A percentile compares a stretch with the other conserved stretches of the same genome.
phyloP scores from a whole-genome alignment of 2,888 invertebrate species.

The Sipha maydis region DNA sequence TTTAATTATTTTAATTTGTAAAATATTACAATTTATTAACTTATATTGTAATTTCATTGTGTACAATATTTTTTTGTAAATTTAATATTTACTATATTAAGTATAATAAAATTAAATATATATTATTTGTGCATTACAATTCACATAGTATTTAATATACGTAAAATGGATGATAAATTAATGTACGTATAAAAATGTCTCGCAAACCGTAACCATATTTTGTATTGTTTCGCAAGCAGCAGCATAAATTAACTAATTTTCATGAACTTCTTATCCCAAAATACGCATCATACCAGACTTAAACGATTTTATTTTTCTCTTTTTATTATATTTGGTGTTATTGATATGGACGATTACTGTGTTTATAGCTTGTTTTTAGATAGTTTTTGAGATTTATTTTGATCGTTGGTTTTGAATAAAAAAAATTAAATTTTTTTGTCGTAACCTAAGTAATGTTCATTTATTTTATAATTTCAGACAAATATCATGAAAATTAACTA shows the following conservation, averaged over 20 bases:
- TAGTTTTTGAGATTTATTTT: background rate
- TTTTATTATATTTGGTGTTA: slow-evolving; percentile 8
- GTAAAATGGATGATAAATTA: too few species aligned
- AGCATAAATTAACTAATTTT: slow-evolving; percentile 14
- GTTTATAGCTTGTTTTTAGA: background rate
- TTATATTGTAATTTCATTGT: too few species aligned
- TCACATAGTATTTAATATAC: too few species aligned
- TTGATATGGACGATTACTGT: background rate
- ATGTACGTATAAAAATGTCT: background rate
- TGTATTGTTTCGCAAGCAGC: background rate
- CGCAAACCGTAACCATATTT: background rate
- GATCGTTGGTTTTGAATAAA: background rate
- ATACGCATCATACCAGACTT: slow-evolving; percentile 13
- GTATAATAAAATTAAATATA: too few species aligned
- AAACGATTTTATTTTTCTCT: background rate
- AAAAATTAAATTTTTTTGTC: background rate
- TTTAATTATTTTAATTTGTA: too few species aligned
- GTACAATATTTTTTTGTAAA: too few species aligned
- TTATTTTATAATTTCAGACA: too few species aligned
- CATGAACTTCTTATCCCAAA: slow-evolving; percentile 19
- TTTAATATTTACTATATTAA: too few species aligned
- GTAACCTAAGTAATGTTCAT: too few species aligned
- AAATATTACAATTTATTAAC: too few species aligned
- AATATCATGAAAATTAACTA: too few species aligned
- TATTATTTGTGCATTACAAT: too few species aligned